Base-by-base conservation (phyloP, 2,113 vertebrate species). In the Pseudopodoces humilis region DNA sequence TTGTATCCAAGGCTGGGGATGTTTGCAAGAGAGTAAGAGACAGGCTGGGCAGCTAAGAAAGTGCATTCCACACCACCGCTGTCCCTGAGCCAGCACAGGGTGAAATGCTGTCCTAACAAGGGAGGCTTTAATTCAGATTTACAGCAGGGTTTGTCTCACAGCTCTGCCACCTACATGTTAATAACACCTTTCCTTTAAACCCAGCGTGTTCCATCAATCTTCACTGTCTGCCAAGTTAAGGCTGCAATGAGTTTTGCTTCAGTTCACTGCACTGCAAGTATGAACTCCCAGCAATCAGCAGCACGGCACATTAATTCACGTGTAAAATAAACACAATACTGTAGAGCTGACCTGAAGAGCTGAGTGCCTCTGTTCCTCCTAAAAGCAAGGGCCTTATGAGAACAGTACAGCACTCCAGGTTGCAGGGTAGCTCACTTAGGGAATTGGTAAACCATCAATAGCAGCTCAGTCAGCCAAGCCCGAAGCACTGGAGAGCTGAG, bases 21-120 rank as follows among this genome's bases (percentile, higher is more conserved):
- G 95, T 65, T 98, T 98, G 59, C 98, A 98, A 91, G 98, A 98
- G 37, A 98, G 98, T 2, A 98, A 99, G 75, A 97, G 97, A 53
- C 98, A 98, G 97, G 98, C 79, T 99, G 98, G 97, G 98, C 55
- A 88, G 97, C 98, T 2, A 98, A 98, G 98, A 96, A 98, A 94
- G 96, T 98, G 15, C 80, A 98, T 90, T 80, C 98, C 98, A 97
- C 98, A 95, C 97, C 97, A 81, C 65, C 15, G 27, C 35, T 20
- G 64, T 56, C 49, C 58, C 62, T 79, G 62, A 60, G 60, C 41
- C 19, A 58, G 37, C 83, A 37, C 31, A 20, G 60, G 72, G 23
- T 15, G 46, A 83, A 93, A 58, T 52, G 35, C 20, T 52, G 27
- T 6, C 3, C 24, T 82, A 83, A 78, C 60, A 25, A 71, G 77